phyloP scores from a whole-genome alignment of 2,797 vertebrate genomes.

The Phrynocephalus vlangalii region DNA sequence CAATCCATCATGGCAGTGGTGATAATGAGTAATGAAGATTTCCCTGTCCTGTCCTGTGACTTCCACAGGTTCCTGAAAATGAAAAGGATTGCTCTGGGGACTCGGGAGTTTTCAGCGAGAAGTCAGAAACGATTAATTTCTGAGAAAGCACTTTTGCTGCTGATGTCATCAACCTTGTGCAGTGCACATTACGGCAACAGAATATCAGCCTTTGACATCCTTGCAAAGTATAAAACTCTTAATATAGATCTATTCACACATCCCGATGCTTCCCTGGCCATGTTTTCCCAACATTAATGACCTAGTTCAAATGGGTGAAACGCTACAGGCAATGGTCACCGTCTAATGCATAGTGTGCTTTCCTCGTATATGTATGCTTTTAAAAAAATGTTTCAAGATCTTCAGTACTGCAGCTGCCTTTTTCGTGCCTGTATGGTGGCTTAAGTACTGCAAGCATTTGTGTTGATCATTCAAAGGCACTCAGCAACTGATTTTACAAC shows the following conservation, averaged over 20 bases:
- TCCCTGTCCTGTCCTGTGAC: too few species aligned
- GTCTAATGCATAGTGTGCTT: constrained; percentile 14
- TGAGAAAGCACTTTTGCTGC: too few species aligned
- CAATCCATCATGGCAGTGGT: too few species aligned
- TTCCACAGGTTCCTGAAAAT: too few species aligned
- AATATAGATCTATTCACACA: background rate
- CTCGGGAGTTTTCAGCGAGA: too few species aligned
- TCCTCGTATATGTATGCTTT: constrained; percentile 46
- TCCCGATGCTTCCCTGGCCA: background rate
- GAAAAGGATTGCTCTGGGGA: too few species aligned
- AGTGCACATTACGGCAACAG: too few species aligned
- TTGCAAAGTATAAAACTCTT: too few species aligned
- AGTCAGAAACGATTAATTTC: too few species aligned
- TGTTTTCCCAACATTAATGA: background rate
- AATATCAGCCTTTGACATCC: too few species aligned
- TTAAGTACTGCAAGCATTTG: background rate
- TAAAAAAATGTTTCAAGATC: constrained; percentile 34
- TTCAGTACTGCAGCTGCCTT: background rate
- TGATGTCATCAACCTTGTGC: too few species aligned
- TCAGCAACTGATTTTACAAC: constrained; percentile 48
- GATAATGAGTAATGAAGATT: too few species aligned
- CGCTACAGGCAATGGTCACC: constrained; percentile 54
- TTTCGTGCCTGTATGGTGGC: background rate
- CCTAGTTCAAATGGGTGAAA: constrained; percentile 58
- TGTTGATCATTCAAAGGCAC: background rate